Percentiles rank a stretch among this genome's conserved stretches.
Conservation (phyloP, 2,113 vertebrate species). For the Hemiscyllium ocellatum region DNA sequence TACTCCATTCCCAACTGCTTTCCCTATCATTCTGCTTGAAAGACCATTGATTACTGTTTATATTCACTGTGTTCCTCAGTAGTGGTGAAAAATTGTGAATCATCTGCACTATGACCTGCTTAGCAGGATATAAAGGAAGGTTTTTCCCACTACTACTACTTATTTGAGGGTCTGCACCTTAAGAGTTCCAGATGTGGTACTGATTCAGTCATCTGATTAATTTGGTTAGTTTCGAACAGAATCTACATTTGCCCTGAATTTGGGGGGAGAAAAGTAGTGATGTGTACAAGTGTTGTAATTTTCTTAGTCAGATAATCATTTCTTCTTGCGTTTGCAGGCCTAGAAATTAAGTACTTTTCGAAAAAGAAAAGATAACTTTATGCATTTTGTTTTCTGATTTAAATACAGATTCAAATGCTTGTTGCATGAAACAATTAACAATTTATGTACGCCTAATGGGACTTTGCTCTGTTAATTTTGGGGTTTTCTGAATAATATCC, state of each 20-base stretch:
- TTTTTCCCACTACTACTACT: neutral
- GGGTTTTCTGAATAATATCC: neutral
- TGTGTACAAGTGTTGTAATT: neutral
- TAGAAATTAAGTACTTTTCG: neutral
- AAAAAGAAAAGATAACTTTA: neutral
- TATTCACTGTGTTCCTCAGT: neutral
- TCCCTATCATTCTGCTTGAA: neutral
- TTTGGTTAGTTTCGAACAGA: neutral
- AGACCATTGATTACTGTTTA: neutral
- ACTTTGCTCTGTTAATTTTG: neutral
- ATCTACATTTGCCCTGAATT: neutral
- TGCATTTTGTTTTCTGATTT: neutral
- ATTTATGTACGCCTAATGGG: neutral
- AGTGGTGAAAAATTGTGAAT: neutral
- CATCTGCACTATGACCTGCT: neutral
- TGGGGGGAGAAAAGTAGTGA: neutral
- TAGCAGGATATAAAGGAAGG: neutral
- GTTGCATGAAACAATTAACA: neutral
- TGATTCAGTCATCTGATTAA: neutral
- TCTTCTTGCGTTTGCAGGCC: neutral
- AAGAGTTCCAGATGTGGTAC: neutral
- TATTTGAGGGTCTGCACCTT: neutral
- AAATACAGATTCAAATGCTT: neutral
- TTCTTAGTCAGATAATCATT: neutral
- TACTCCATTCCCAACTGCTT: neutral